Evolutionary conservation across 2,888 invertebrate genomes (phyloP).

Genomic region (Busseola fusca): DNA sequence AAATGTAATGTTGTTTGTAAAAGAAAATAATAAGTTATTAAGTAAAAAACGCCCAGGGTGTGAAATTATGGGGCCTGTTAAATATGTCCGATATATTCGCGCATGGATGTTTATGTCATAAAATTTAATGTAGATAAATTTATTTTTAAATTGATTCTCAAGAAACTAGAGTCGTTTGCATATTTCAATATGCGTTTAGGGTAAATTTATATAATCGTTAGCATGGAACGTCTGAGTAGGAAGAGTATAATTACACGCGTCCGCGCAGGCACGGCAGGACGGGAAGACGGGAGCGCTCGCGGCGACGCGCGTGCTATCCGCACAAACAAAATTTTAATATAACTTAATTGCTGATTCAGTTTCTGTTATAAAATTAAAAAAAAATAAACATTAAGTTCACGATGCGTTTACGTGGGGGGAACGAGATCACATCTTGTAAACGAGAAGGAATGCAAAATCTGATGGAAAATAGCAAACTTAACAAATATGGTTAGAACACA

Average conservation of each 20-base stretch:
- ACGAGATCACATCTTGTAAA: conserved; percentile 47
- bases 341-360: conserved; percentile 65
- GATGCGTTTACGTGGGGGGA: conserved; percentile 19
- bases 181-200: conserved; percentile 57
- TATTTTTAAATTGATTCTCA: conserved; percentile 48
- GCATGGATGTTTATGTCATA: conserved; percentile 52
- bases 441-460: conserved; percentile 44
- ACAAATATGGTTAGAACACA: conserved; percentile 28
- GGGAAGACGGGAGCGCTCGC: conserved; percentile 59
- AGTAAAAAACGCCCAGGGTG: conserved; percentile 44
- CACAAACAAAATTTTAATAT: conserved; percentile 52
- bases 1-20: conserved; percentile 30
- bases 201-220: conserved; percentile 65
- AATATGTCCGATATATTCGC: conserved; percentile 39
- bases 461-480: conserved; percentile 18
- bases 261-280: conserved; percentile 1
- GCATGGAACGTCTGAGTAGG: conserved; percentile 49
- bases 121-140: conserved; percentile 55
- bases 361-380: conserved; percentile 59
- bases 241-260: conserved; percentile 63
- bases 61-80: conserved; percentile 48
- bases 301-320: conserved; percentile 69
- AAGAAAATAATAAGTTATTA: conserved; percentile 32
- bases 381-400: conserved; percentile 25
- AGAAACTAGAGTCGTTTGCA: conserved; percentile 47